Evolutionary conservation across 1,140 invertebrate genomes (phyloP).

Genomic region (Acromyrmex heyeri): DNA sequence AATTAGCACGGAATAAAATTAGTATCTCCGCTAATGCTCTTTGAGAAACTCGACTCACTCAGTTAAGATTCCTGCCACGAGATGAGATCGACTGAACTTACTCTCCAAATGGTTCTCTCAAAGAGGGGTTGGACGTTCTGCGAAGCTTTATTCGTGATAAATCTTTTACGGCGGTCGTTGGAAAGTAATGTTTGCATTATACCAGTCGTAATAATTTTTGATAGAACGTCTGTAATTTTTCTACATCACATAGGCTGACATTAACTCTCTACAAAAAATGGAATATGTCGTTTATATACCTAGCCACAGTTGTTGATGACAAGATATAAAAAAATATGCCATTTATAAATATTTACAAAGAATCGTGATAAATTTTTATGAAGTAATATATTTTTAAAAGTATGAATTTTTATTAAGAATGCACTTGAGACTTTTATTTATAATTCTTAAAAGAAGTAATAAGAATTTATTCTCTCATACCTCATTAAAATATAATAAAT

Average conservation of each 20-base stretch:
- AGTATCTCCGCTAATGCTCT: slow-evolving; percentile 28
- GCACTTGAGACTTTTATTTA: not conserved
- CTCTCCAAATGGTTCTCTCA: not conserved
- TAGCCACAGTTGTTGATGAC: not conserved
- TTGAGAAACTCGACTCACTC: slow-evolving; percentile 38
- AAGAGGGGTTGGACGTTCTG: not conserved
- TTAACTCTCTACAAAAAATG: slow-evolving; percentile 27
- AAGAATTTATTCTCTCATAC: not conserved
- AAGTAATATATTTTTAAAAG: not conserved
- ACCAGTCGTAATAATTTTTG: not conserved
- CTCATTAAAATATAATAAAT: slow-evolving; percentile 9
- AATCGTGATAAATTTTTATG: not conserved
- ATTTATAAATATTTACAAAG: slow-evolving; percentile 15
- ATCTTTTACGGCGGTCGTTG: slow-evolving; percentile 14
- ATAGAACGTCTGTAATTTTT: slow-evolving; percentile 11
- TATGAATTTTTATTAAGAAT: slow-evolving; percentile 5
- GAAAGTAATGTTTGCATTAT: slow-evolving; percentile 42
- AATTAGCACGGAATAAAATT: slow-evolving; percentile 51
- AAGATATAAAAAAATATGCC: not conserved
- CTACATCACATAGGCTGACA: not conserved
- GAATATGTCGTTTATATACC: not conserved
- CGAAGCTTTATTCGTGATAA: slow-evolving; percentile 24
- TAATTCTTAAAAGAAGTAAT: not conserved
- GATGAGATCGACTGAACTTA: slow-evolving; percentile 31
- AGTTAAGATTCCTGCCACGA: slow-evolving; percentile 29